A percentile compares a stretch with the other conserved stretches of the same genome.
Conservation (phyloP, 2,797 vertebrate genomes). For the Propithecus deckenii region DNA sequence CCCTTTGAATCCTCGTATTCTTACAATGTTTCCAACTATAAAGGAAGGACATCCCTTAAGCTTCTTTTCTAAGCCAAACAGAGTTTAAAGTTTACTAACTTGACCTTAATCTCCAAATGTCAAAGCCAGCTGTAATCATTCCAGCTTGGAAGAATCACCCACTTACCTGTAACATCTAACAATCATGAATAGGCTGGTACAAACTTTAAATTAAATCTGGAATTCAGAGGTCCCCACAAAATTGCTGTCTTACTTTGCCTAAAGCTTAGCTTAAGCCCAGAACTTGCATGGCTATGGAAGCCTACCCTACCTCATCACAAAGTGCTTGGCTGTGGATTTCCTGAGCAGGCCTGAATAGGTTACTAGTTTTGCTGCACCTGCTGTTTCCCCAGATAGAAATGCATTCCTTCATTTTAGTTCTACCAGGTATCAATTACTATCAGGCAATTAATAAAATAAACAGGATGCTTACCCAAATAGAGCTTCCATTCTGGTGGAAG, state of each 20-base stretch:
- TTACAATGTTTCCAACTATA: not conserved
- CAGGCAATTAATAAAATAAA: not conserved
- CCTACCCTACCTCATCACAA: not conserved
- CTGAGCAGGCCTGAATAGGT: not conserved
- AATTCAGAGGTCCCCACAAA: not conserved
- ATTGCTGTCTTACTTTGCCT: not conserved
- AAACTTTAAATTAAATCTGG: not conserved
- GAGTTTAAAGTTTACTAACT: not conserved
- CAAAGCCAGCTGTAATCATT: not conserved
- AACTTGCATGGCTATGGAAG: not conserved
- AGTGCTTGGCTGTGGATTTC: not conserved
- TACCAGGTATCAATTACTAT: not conserved
- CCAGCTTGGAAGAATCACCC: not conserved
- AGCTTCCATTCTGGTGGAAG: not conserved
- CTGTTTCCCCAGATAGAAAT: not conserved
- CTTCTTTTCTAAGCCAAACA: not conserved
- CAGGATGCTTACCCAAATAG: not conserved
- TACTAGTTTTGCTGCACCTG: not conserved
- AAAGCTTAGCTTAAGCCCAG: not conserved
- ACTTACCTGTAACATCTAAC: not conserved
- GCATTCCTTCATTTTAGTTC: not conserved
- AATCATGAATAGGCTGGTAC: not conserved
- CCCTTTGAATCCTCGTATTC: not conserved
- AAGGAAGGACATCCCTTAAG: not conserved
- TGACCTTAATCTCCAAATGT: not conserved